These are phyloP conservation scores for Gonioctena quinquepunctata DNA, from an alignment of 1,140 invertebrate species.

Conservation along the genomic window DNA sequence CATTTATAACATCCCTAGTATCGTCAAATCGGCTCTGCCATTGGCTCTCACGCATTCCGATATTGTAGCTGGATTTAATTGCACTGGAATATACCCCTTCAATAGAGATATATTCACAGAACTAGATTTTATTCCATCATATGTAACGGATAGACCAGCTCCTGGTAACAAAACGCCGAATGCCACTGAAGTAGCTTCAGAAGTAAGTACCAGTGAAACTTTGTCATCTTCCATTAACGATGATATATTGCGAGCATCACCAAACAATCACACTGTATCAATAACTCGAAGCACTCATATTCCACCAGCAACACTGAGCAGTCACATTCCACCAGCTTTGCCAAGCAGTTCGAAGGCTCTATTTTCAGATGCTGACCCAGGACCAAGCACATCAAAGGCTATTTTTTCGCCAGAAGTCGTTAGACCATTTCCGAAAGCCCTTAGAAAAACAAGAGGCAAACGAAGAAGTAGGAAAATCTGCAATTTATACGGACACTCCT, in stretches of 20 bases:
- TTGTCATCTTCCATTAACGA: no score
- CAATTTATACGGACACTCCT: not conserved
- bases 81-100: conserved; percentile 52
- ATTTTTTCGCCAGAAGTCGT: conserved; percentile 3
- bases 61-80: conserved; percentile 55
- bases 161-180: no score
- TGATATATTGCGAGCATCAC: no score
- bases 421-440: not conserved
- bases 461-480: conserved; percentile 4
- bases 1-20: conserved; percentile 56
- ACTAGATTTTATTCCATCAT: conserved; percentile 45
- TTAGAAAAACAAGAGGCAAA: not conserved
- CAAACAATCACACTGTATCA: not conserved
- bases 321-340: not conserved
- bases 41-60: conserved; percentile 52
- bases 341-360: not conserved
- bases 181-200: no score
- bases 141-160: conserved; percentile 48
- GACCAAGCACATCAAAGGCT: not conserved
- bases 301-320: not conserved
- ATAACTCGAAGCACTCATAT: not conserved
- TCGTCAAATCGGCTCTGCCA: conserved; percentile 51
- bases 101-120: conserved; percentile 51
- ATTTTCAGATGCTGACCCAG: not conserved
- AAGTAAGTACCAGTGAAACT: no score